A percentile compares a stretch with the other conserved stretches of the same genome.
These are phyloP conservation scores for Aphelenchoides avenae DNA, from an alignment of 1,140 invertebrate genomes.

Conservation along the genomic window DNA sequence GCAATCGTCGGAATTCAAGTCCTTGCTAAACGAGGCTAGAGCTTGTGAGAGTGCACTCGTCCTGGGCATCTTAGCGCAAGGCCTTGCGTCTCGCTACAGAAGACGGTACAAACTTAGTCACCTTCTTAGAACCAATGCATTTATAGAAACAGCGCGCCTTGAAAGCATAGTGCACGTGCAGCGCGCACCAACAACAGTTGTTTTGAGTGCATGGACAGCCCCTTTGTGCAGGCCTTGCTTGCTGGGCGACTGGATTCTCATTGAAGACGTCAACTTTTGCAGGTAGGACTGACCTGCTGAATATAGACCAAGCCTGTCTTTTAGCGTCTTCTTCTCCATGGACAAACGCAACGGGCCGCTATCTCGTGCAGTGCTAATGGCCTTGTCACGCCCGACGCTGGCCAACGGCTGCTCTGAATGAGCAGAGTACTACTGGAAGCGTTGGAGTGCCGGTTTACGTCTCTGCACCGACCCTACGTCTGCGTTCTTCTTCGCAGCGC, in stretches of 20 bases:
- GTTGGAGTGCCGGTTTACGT: slow-evolving; percentile 1
- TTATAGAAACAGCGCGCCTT: slow-evolving; percentile 10
- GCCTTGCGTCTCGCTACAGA: no score
- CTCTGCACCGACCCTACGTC: background rate
- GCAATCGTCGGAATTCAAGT: no score
- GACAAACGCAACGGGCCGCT: slow-evolving; percentile 89
- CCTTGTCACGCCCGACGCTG: no score
- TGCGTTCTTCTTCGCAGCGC: slow-evolving; percentile 1
- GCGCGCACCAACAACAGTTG: no score
- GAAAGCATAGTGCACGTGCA: no score
- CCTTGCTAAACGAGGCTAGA: no score
- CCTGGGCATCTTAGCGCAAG: no score
- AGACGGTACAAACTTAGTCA: no score
- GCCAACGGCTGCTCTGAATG: background rate
- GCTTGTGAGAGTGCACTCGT: no score
- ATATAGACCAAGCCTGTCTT: no score
- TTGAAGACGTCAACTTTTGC: slow-evolving; percentile 96
- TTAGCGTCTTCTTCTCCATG: slow-evolving; percentile 83
- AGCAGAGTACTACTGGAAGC: slow-evolving; percentile 1
- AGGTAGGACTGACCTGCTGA: slow-evolving; percentile 61
- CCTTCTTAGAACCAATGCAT: no score
- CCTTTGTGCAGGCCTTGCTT: slow-evolving; percentile 79
- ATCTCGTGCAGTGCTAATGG: slow-evolving; percentile 80
- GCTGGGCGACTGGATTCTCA: slow-evolving; percentile 82
- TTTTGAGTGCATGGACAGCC: slow-evolving; percentile 95